A percentile compares a stretch with the other conserved stretches of the same genome.
These are phyloP conservation scores for Aricia artaxerxes DNA, from an alignment of 2,888 invertebrate genomes.

Conservation along the genomic window DNA sequence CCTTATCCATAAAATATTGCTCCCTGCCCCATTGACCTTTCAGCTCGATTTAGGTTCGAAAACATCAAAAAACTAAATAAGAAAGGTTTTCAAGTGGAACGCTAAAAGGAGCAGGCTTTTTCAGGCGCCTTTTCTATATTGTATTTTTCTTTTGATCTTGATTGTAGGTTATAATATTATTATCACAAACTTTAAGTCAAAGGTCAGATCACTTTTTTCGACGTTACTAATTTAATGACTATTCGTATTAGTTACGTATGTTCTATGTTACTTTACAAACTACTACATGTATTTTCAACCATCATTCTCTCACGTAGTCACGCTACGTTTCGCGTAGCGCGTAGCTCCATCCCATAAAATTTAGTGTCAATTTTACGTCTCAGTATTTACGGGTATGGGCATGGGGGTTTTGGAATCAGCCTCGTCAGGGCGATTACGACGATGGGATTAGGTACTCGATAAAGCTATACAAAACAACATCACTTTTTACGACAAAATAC, in stretches of 20 bases:
- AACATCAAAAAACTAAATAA: neutral
- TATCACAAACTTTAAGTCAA: neutral
- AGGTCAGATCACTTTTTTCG: neutral
- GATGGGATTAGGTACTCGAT: neutral
- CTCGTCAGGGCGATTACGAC: constrained; percentile 16
- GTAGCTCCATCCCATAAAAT: constrained; percentile 18
- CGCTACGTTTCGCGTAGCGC: neutral
- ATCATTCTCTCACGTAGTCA: neutral
- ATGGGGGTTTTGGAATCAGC: neutral
- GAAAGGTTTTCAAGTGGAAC: neutral
- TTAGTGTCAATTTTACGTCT: constrained; percentile 28
- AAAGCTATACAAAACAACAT: constrained; percentile 22
- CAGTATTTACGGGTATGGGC: constrained; percentile 18
- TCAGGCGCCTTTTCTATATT: neutral
- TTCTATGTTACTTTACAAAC: neutral
- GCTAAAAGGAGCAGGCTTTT: neutral
- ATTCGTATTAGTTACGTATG: neutral
- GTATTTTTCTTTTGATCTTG: neutral
- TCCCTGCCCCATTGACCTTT: neutral
- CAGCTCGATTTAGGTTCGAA: neutral
- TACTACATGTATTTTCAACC: neutral
- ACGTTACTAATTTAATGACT: neutral
- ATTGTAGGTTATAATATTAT: neutral
- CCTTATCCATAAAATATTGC: neutral
- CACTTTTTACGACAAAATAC: constrained; percentile 7